Evolutionary conservation across 2,888 invertebrate species (phyloP).

Genomic region (Folsomia candida): DNA sequence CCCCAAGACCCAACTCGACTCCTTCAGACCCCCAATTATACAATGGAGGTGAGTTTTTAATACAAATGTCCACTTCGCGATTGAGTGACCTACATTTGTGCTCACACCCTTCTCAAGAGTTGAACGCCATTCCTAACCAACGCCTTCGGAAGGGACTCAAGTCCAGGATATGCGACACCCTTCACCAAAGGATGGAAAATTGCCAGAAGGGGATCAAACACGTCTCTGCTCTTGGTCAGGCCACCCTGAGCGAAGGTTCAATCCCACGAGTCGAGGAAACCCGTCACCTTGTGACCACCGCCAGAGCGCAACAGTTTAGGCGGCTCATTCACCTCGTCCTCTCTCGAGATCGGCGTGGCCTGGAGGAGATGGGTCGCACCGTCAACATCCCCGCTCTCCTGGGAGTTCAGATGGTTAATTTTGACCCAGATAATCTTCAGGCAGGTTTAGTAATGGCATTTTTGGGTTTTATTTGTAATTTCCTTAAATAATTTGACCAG

Average conservation of each 20-base stretch:
- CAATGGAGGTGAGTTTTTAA: neutral
- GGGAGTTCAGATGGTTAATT: conserved; percentile 20
- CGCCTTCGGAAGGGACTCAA: neutral
- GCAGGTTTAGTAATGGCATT: neutral
- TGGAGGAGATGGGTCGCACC: conserved; percentile 26
- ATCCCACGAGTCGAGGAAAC: conserved; percentile 20
- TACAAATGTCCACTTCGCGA: too few relatives aligned
- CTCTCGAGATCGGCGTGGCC: conserved; percentile 28
- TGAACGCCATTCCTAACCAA: neutral
- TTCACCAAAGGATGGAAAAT: neutral
- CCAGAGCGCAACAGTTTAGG: conserved; percentile 32
- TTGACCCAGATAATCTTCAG: conserved; percentile 38
- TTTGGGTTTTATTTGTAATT: neutral
- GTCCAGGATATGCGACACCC: neutral
- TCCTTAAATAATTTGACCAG: too few relatives aligned
- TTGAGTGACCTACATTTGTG: too few relatives aligned
- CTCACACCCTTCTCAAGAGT: neutral
- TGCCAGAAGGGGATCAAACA: neutral
- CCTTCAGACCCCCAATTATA: conserved; percentile 30
- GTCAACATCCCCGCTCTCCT: conserved; percentile 30
- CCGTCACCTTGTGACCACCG: conserved; percentile 26
- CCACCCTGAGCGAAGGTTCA: conserved; percentile 28
- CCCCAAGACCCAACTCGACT: conserved; percentile 22
- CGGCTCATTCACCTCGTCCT: conserved; percentile 33
- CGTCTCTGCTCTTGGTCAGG: neutral